phyloP scores from a whole-genome alignment of 2,888 invertebrate genomes.

The Sinopyrophorus schimmeli region DNA sequence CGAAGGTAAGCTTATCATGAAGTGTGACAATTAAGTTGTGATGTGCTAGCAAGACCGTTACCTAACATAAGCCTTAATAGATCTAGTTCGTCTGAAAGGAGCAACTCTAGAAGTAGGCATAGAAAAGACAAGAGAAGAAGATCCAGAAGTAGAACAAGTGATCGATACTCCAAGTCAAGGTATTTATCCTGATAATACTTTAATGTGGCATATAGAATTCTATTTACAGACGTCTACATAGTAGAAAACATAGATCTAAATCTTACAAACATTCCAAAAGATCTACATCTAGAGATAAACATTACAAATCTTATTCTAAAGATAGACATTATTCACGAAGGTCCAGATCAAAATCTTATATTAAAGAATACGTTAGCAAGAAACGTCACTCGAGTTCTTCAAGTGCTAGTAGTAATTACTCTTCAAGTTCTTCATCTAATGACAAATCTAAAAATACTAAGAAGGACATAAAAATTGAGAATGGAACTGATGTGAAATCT shows the following conservation, averaged over 20 bases:
- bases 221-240: slow-evolving; percentile 34
- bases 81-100: slow-evolving; percentile 50
- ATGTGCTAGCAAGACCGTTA: slow-evolving; percentile 12
- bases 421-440: slow-evolving; percentile 18
- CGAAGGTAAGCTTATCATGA: slow-evolving; percentile 47
- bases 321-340: slow-evolving; percentile 40
- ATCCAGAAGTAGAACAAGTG: slow-evolving; percentile 44
- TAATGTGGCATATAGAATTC: background rate
- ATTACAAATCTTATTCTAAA: slow-evolving; percentile 37
- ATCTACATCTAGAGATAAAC: slow-evolving; percentile 33
- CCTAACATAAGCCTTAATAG: slow-evolving; percentile 38
- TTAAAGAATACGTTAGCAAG: slow-evolving; percentile 48
- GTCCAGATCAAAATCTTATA: slow-evolving; percentile 51
- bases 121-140: slow-evolving; percentile 36
- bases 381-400: slow-evolving; percentile 38
- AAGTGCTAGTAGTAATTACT: slow-evolving; percentile 25
- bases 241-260: slow-evolving; percentile 44
- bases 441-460: slow-evolving; percentile 4
- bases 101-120: slow-evolving; percentile 41
- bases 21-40: slow-evolving; percentile 21
- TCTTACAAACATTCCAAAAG: slow-evolving; percentile 37
- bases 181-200: slow-evolving; percentile 14
- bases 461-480: slow-evolving; percentile 23
- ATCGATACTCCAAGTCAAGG: slow-evolving; percentile 47
- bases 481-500: slow-evolving; percentile 9